Evolutionary conservation across 2,888 invertebrate genomes (phyloP).

Genomic region (Orchesellides sinensis): DNA sequence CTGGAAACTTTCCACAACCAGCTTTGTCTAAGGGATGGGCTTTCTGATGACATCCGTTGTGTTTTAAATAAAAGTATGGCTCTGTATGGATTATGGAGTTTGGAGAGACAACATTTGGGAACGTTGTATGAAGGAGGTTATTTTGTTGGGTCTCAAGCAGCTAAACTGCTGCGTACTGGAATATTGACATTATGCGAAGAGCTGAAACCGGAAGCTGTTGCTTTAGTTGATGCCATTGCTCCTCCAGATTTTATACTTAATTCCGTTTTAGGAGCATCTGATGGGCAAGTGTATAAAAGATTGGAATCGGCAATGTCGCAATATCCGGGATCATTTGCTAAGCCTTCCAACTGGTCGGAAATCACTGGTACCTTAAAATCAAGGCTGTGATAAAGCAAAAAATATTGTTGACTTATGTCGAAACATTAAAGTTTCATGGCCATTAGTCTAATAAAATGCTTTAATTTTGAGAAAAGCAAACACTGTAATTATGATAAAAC

Average conservation of each 20-base stretch:
- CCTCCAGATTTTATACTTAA: constrained; percentile 94
- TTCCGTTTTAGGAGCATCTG: constrained; percentile 89
- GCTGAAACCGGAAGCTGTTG: constrained; percentile 86
- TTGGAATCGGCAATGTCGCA: constrained; percentile 83
- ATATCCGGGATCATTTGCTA: constrained; percentile 82
- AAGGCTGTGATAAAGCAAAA: constrained; percentile 29
- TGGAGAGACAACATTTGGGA: constrained; percentile 87
- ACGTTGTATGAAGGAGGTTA: constrained; percentile 83
- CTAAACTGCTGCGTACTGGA: constrained; percentile 82
- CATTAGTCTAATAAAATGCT: neutral
- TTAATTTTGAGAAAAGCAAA: neutral
- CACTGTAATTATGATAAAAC: neutral
- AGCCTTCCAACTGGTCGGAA: constrained; percentile 88
- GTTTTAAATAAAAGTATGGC: constrained; percentile 82
- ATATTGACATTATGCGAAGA: constrained; percentile 83
- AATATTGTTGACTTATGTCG: neutral
- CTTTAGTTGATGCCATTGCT: constrained; percentile 90
- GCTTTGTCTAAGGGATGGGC: constrained; percentile 87
- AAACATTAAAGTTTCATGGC: neutral
- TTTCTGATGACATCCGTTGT: constrained; percentile 77
- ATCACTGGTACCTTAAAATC: constrained; percentile 22
- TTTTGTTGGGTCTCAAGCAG: constrained; percentile 80
- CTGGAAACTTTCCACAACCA: constrained; percentile 44
- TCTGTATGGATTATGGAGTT: constrained; percentile 82
- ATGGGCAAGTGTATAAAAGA: constrained; percentile 89